Conservation (phyloP, 2,797 vertebrate genomes). For the Microchirus variegatus region DNA sequence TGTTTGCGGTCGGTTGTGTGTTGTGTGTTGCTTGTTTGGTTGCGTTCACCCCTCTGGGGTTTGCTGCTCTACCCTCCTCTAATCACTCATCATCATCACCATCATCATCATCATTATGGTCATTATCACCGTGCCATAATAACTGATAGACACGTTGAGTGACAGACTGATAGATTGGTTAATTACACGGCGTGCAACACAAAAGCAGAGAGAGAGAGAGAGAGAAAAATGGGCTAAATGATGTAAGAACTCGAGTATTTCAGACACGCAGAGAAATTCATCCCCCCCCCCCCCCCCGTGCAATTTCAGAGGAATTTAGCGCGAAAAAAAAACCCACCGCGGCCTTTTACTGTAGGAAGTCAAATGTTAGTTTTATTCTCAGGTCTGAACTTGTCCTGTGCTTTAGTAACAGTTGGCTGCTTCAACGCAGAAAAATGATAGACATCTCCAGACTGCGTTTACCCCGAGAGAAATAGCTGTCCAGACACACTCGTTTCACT, state of each 20-base stretch:
- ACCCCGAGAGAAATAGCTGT: constrained; percentile 61
- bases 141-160: constrained; percentile 23
- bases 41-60: background rate
- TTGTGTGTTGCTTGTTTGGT: background rate
- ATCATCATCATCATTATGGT: background rate
- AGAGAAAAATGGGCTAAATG: constrained; percentile 51
- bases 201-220: constrained; percentile 14
- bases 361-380: constrained; percentile 61
- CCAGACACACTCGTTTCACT: constrained; percentile 49
- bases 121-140: constrained; percentile 29
- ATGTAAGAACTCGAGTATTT: constrained; percentile 65
- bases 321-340: constrained; percentile 25
- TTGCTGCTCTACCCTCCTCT: background rate
- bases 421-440: constrained; percentile 48
- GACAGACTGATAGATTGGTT: constrained; percentile 50
- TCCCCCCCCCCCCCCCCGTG: too few species aligned
- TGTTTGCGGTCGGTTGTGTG: background rate
- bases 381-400: constrained; percentile 66
- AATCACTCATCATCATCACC: constrained; percentile 1
- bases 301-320: constrained; percentile 66
- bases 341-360: constrained; percentile 53
- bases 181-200: constrained; percentile 44
- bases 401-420: constrained; percentile 41
- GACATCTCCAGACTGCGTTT: constrained; percentile 36
- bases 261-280: constrained; percentile 57